phyloP scores from a whole-genome alignment of 2,113 vertebrate species.

The Heterochromis multidens region DNA sequence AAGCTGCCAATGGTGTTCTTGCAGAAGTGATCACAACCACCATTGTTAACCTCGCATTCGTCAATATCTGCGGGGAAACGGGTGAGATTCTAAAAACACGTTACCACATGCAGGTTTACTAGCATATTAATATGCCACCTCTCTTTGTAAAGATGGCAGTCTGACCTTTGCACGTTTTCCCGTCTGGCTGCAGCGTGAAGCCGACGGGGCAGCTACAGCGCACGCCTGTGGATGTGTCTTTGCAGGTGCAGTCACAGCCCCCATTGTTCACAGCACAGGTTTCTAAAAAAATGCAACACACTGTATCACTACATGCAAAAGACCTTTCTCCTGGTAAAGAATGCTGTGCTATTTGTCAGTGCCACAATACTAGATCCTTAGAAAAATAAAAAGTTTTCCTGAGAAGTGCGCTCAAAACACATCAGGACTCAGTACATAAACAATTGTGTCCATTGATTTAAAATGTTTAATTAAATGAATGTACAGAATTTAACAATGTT shows the following conservation, averaged over 20 bases:
- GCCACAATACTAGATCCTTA: background rate
- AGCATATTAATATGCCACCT: background rate
- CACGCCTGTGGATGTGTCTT: constrained; percentile 95
- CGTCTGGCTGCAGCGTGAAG: constrained; percentile 92
- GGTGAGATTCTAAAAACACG: background rate
- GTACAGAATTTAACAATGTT: background rate
- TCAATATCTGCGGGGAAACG: constrained; percentile 84
- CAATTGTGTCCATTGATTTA: background rate
- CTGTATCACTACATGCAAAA: background rate
- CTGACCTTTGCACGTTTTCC: constrained; percentile 96
- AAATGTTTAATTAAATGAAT: background rate
- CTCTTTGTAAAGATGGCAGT: background rate
- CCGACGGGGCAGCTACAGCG: constrained; percentile 95
- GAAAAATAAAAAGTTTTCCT: background rate
- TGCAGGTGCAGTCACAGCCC: constrained; percentile 95
- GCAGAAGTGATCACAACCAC: constrained; percentile 95
- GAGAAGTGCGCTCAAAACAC: background rate
- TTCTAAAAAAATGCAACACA: constrained; percentile 75
- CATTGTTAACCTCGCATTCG: constrained; percentile 89
- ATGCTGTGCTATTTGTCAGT: background rate
- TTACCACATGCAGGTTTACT: background rate
- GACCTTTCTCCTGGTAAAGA: background rate
- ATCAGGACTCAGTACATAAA: background rate
- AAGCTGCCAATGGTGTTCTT: constrained; percentile 97
- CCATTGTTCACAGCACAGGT: constrained; percentile 96